Conservation (phyloP, 2,888 invertebrate species). For the Zele albiditarsus region DNA sequence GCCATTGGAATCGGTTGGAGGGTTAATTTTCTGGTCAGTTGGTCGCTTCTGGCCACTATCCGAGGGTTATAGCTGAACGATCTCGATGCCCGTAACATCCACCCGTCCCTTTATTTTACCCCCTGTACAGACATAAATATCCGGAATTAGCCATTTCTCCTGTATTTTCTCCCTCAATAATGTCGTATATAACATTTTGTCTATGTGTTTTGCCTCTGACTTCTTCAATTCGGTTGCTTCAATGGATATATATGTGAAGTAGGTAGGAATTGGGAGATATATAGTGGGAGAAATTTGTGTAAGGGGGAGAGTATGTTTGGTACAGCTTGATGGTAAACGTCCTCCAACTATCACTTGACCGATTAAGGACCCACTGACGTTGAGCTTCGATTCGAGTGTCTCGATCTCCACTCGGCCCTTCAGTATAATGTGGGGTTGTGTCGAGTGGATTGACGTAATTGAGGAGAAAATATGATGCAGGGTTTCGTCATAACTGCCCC, state of each 20-base stretch:
- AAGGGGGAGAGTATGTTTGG: conserved; percentile 30
- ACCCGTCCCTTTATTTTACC: conserved; percentile 65
- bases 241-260: background rate
- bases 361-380: conserved; percentile 67
- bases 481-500: conserved; percentile 50
- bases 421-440: conserved; percentile 57
- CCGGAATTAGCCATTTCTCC: conserved; percentile 74
- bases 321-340: conserved; percentile 53
- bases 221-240: conserved; percentile 29
- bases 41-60: conserved; percentile 71
- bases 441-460: conserved; percentile 72
- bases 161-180: conserved; percentile 54
- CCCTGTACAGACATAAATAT: conserved; percentile 70
- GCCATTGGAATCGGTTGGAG: conserved; percentile 69
- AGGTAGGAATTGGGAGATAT: background rate
- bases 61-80: conserved; percentile 70
- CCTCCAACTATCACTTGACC: conserved; percentile 72
- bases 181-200: conserved; percentile 51
- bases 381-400: conserved; percentile 50
- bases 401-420: conserved; percentile 25
- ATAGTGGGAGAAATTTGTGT: conserved; percentile 32
- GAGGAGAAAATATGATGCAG: conserved; percentile 71
- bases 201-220: conserved; percentile 49
- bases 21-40: conserved; percentile 74
- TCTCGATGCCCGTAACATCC: conserved; percentile 71